phyloP scores from a whole-genome alignment of 2,888 invertebrate species.

The Panzeria rudis region DNA sequence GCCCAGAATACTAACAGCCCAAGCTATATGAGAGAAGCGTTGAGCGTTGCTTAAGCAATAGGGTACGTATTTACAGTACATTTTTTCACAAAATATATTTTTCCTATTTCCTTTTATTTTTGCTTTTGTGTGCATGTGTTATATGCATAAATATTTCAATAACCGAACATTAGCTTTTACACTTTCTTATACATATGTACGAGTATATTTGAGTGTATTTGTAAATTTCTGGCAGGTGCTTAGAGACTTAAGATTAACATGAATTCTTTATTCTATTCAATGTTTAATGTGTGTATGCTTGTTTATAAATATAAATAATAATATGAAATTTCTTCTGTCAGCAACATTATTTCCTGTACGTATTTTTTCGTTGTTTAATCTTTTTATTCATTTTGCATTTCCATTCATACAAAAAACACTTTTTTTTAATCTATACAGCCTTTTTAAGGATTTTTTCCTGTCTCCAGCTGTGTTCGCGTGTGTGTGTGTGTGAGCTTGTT shows the following conservation, averaged over 20 bases:
- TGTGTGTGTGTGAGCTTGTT: neutral
- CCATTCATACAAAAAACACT: constrained; percentile 24
- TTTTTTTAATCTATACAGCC: neutral
- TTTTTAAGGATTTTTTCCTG: constrained; percentile 1
- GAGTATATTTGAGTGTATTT: constrained; percentile 10
- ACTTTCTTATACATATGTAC: neutral
- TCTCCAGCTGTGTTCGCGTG: neutral
- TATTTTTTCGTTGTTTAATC: neutral
- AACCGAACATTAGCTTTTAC: neutral
- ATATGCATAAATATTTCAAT: constrained; percentile 2
- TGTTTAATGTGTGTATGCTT: constrained; percentile 16
- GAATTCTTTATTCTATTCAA: constrained; percentile 9
- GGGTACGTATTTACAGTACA: no score
- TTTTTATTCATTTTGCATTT: constrained; percentile 5
- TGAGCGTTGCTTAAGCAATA: no score
- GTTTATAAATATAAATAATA: constrained; percentile 24
- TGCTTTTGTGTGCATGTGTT: neutral
- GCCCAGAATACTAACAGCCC: no score
- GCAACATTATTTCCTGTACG: constrained; percentile 16
- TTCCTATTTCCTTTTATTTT: neutral
- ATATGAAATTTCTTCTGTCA: constrained; percentile 16
- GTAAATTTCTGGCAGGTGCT: constrained; percentile 24
- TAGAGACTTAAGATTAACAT: constrained; percentile 41
- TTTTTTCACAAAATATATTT: neutral
- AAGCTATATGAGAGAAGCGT: no score